Percentiles rank a stretch among this genome's conserved stretches.
phyloP scores from a whole-genome alignment of 2,797 vertebrate genomes.

The Mus spretus region DNA sequence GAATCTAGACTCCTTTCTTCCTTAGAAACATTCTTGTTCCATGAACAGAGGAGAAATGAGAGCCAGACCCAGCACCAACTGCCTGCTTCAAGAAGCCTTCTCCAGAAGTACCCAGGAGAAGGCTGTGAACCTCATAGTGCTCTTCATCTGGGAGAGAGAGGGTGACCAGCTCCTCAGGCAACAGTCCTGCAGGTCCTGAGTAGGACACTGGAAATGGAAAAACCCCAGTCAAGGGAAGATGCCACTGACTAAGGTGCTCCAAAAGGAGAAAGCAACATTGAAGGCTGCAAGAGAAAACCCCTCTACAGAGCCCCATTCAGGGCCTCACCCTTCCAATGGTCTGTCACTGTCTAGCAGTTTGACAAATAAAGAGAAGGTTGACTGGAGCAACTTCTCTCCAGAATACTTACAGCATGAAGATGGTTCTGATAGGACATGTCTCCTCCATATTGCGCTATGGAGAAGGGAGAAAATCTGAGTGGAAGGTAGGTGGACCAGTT shows the following conservation, averaged over 20 bases:
- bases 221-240: not conserved
- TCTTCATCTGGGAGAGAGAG: not conserved
- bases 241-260: not conserved
- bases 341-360: not conserved
- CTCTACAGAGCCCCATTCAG: not conserved
- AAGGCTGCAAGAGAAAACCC: not conserved
- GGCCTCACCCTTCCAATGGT: not conserved
- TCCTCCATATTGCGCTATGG: not conserved
- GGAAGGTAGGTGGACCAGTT: not conserved
- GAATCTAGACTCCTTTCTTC: not conserved
- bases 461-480: not conserved
- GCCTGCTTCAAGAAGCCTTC: not conserved
- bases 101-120: not conserved
- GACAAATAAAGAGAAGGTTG: not conserved
- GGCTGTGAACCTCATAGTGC: not conserved
- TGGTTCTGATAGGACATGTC: not conserved
- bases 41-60: not conserved
- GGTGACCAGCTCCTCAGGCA: not conserved
- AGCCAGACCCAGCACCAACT: too few relatives aligned
- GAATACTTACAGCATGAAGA: not conserved
- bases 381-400: constrained; percentile 12
- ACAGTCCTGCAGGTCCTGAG: not conserved
- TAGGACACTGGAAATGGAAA: not conserved
- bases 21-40: not conserved
- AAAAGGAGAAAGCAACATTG: not conserved